These are phyloP conservation scores for Hyperoplus lanceolatus DNA, from an alignment of 2,797 vertebrate genomes.

Conservation along the genomic window DNA sequence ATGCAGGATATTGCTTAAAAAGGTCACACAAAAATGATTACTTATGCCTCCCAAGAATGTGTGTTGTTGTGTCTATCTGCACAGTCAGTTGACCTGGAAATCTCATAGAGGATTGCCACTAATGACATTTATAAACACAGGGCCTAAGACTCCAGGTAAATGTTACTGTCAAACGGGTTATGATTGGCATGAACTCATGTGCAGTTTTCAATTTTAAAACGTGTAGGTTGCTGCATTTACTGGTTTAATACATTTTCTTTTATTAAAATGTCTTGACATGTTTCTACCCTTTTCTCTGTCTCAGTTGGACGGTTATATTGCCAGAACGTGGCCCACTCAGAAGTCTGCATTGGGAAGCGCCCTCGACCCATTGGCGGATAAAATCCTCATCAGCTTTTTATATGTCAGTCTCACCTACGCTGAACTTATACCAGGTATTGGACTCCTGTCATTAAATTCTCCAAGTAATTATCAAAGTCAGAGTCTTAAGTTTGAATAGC, in stretches of 20 bases:
- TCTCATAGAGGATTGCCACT: background rate
- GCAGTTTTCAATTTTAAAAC: background rate
- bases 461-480: background rate
- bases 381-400: conserved; percentile 97
- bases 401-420: conserved; percentile 96
- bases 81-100: background rate
- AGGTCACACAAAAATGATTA: too few relatives aligned
- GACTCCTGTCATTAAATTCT: background rate
- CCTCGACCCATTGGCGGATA: conserved; percentile 97
- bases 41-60: too few relatives aligned
- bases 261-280: background rate
- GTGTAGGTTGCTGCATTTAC: background rate
- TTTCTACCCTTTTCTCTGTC: conserved; percentile 9
- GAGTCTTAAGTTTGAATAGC: background rate
- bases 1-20: too few relatives aligned
- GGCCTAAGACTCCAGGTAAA: background rate
- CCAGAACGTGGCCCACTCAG: conserved; percentile 96
- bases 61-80: too few relatives aligned
- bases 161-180: background rate
- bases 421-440: conserved; percentile 95
- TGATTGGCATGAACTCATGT: background rate
- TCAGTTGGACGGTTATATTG: conserved; percentile 97
- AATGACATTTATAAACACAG: too few relatives aligned
- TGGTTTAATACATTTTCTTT: background rate
- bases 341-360: conserved; percentile 97